Conservation (phyloP, 2,888 invertebrate species). For the Xanthia icteritia region DNA sequence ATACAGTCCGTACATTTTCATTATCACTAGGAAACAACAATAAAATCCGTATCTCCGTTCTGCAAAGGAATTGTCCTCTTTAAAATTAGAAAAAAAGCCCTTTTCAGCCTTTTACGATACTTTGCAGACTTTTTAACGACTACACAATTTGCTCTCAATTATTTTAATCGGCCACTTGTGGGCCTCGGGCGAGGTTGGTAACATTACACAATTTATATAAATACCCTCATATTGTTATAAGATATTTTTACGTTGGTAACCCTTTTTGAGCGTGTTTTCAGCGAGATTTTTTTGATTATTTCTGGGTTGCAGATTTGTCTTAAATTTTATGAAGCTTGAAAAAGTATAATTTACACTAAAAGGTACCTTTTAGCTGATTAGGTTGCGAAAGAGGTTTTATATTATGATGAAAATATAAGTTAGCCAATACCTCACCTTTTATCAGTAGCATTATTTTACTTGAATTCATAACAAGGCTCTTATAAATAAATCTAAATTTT, state of each 20-base stretch:
- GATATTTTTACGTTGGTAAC: slow-evolving; percentile 24
- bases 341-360: slow-evolving; percentile 1
- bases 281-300: background rate
- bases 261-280: slow-evolving; percentile 19
- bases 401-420: background rate
- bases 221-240: slow-evolving; percentile 40
- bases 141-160: slow-evolving; percentile 60
- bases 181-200: slow-evolving; percentile 20
- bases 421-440: background rate
- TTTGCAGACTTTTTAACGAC: slow-evolving; percentile 54
- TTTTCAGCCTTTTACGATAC: slow-evolving; percentile 28
- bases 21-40: slow-evolving; percentile 17
- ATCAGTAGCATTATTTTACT: background rate
- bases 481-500: background rate
- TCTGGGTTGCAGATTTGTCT: slow-evolving; percentile 12
- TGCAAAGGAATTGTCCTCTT: slow-evolving; percentile 30
- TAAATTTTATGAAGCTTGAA: slow-evolving; percentile 18
- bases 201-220: slow-evolving; percentile 57
- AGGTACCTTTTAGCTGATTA: slow-evolving; percentile 26
- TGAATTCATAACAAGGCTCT: background rate
- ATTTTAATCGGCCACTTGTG: slow-evolving; percentile 64
- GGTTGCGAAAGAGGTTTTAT: slow-evolving; percentile 15
- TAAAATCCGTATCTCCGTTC: slow-evolving; percentile 10
- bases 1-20: slow-evolving; percentile 5
- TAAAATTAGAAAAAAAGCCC: slow-evolving; percentile 30